A percentile compares a stretch with the other conserved stretches of the same genome.
Evolutionary conservation across 2,797 vertebrate species (phyloP).

Genomic region (Steatocranus sp.): DNA sequence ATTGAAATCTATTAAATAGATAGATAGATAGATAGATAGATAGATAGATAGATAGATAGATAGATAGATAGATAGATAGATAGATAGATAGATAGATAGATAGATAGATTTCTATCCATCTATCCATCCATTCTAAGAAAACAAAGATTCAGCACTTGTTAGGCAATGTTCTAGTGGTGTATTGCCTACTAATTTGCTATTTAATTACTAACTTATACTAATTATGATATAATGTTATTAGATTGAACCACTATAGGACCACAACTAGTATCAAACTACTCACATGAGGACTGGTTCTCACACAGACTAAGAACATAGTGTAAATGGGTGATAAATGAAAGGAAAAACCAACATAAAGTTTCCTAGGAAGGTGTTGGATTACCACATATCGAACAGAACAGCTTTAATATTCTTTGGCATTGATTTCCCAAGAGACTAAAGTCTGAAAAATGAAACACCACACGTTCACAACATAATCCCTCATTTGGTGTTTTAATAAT

Average conservation of each 20-base stretch:
- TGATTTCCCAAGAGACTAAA: not conserved
- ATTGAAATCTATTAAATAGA: not conserved
- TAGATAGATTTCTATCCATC: not conserved
- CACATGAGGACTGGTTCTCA: not conserved
- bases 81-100: not conserved
- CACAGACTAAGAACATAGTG: not conserved
- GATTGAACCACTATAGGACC: not conserved
- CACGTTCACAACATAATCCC: not conserved
- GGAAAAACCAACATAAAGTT: not conserved
- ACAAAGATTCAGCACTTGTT: not conserved
- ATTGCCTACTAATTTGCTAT: not conserved
- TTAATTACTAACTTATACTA: not conserved
- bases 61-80: no score
- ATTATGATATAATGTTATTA: not conserved
- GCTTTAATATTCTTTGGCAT: not conserved
- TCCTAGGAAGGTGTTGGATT: not conserved
- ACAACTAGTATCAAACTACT: not conserved
- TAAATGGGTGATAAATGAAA: not conserved
- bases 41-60: not conserved
- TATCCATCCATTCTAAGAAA: not conserved
- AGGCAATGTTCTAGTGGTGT: not conserved
- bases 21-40: not conserved
- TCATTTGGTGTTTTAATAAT: not conserved
- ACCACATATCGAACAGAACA: not conserved
- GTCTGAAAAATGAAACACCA: not conserved